Evolutionary conservation across 1,140 invertebrate species (phyloP).

Genomic region (Cheumatopsyche charites): DNA sequence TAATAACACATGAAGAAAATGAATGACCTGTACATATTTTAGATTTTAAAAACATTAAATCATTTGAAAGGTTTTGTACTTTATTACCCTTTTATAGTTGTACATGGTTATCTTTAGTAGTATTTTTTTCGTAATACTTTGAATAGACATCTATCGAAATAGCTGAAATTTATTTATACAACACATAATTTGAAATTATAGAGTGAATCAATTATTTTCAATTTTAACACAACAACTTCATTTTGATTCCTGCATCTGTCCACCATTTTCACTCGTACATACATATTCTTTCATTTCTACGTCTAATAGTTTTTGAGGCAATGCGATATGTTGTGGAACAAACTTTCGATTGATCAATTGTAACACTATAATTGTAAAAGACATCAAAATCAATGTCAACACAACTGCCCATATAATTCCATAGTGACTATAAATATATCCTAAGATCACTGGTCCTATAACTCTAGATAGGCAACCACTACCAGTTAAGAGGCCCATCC

Average conservation of each 20-base stretch:
- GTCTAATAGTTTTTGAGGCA: background rate
- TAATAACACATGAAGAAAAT: too few relatives aligned
- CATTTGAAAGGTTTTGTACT: too few relatives aligned
- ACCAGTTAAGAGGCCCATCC: slow-evolving; percentile 88
- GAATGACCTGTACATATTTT: too few relatives aligned
- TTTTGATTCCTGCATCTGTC: background rate
- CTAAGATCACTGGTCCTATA: slow-evolving; percentile 84
- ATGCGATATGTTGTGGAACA: slow-evolving; percentile 51
- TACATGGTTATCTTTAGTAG: too few relatives aligned
- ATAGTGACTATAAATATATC: slow-evolving; percentile 76
- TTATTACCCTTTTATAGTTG: too few relatives aligned
- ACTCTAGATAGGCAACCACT: slow-evolving; percentile 80
- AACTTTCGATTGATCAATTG: slow-evolving; percentile 64
- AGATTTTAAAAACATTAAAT: too few relatives aligned
- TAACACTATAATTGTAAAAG: slow-evolving; percentile 70
- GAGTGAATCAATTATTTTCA: too few relatives aligned
- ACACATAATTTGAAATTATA: too few relatives aligned
- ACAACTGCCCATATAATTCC: slow-evolving; percentile 83
- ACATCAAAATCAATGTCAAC: slow-evolving; percentile 72
- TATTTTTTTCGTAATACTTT: too few relatives aligned
- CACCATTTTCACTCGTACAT: slow-evolving; percentile 22
- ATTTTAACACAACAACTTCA: too few relatives aligned
- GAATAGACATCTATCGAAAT: too few relatives aligned
- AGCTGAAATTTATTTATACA: too few relatives aligned
- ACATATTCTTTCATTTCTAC: slow-evolving; percentile 29